Evolutionary conservation across 2,888 invertebrate species (phyloP).

Genomic region (Amaurobius ferox): DNA sequence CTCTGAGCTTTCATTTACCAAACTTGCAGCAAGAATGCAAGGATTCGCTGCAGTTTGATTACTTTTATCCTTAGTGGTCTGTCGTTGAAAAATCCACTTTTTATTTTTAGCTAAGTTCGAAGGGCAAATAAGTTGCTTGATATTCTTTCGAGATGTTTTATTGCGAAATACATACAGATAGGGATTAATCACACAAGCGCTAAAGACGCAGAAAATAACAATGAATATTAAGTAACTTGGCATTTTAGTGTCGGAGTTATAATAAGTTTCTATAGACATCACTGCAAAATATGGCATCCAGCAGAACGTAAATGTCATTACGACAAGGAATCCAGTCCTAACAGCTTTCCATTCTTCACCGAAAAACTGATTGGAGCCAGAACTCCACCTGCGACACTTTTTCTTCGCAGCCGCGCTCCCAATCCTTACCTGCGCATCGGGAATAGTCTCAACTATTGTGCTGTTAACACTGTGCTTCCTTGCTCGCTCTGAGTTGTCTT

Average conservation of each 20-base stretch:
- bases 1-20: constrained; percentile 58
- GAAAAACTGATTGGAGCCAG: constrained; percentile 88
- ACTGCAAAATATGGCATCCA: constrained; percentile 80
- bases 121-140: constrained; percentile 74
- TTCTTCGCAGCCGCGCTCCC: constrained; percentile 50
- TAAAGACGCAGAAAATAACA: constrained; percentile 80
- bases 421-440: constrained; percentile 67
- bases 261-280: constrained; percentile 78
- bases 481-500: constrained; percentile 84
- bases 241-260: constrained; percentile 77
- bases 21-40: constrained; percentile 58
- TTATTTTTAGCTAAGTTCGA: constrained; percentile 53
- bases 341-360: constrained; percentile 93
- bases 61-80: constrained; percentile 35
- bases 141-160: constrained; percentile 82
- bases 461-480: constrained; percentile 80
- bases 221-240: constrained; percentile 79
- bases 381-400: constrained; percentile 83
- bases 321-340: constrained; percentile 88
- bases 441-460: constrained; percentile 64
- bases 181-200: constrained; percentile 84
- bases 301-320: constrained; percentile 83
- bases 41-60: constrained; percentile 25
- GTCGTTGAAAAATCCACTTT: constrained; percentile 43
- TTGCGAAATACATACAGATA: constrained; percentile 87